These are phyloP conservation scores for Gasteruption jaculator DNA, from an alignment of 2,888 invertebrate genomes.

Conservation along the genomic window DNA sequence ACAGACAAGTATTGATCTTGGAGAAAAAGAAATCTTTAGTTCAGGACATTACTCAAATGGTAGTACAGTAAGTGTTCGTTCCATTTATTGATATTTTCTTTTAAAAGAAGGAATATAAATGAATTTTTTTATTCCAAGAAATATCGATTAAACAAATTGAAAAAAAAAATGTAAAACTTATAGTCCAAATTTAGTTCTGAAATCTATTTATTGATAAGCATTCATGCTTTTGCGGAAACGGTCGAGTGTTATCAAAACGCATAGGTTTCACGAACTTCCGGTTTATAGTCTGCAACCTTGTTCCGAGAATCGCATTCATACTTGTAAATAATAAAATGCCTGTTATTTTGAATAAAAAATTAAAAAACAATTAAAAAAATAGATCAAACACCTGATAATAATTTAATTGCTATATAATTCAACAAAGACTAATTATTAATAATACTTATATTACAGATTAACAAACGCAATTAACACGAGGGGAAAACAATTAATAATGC, in stretches of 20 bases:
- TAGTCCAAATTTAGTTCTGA: too few relatives aligned
- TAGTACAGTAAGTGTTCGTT: constrained; percentile 66
- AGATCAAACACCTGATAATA: neutral
- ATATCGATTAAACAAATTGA: too few relatives aligned
- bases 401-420: neutral
- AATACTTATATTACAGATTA: constrained; percentile 54
- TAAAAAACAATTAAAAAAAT: neutral
- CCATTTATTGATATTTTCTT: constrained; percentile 4
- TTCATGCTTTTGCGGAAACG: too few relatives aligned
- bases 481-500: constrained; percentile 77
- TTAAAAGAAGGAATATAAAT: too few relatives aligned
- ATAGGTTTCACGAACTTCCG: too few relatives aligned
- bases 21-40: constrained; percentile 82
- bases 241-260: too few relatives aligned
- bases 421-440: neutral
- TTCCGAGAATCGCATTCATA: neutral
- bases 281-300: too few relatives aligned
- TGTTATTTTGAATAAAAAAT: constrained; percentile 4
- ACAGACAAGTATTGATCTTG: constrained; percentile 77
- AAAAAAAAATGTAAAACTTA: too few relatives aligned
- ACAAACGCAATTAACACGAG: constrained; percentile 79
- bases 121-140: too few relatives aligned
- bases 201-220: too few relatives aligned
- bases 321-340: neutral
- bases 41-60: constrained; percentile 83